Conservation (phyloP, 2,797 vertebrate genomes). For the Xerus rutilus region DNA sequence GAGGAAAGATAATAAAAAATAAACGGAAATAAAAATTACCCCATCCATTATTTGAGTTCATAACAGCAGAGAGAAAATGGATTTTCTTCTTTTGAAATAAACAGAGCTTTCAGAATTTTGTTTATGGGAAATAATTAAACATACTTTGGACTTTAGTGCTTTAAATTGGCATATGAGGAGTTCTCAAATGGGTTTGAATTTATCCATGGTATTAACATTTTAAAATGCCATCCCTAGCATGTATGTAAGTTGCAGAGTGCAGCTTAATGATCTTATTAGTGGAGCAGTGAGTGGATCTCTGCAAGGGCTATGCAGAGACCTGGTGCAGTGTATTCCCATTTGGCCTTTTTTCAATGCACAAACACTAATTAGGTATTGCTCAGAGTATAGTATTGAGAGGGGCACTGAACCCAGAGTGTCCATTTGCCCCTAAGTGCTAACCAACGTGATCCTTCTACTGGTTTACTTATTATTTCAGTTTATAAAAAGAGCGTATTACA, state of each 20-base stretch:
- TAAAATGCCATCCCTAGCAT: conserved; percentile 51
- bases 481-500: conserved; percentile 48
- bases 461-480: conserved; percentile 59
- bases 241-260: neutral
- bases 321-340: neutral
- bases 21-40: conserved; percentile 28
- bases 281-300: conserved; percentile 1
- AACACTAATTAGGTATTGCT: conserved; percentile 48
- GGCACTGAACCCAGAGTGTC: conserved; percentile 6
- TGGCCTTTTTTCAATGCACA: conserved; percentile 46
- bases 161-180: conserved; percentile 35
- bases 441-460: conserved; percentile 52
- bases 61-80: conserved; percentile 60
- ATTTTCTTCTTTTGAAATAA: conserved; percentile 68
- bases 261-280: conserved; percentile 58
- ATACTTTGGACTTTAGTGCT: conserved; percentile 51
- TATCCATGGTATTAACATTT: conserved; percentile 58
- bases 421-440: conserved; percentile 60
- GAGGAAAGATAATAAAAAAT: conserved; percentile 42
- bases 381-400: neutral
- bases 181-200: conserved; percentile 66
- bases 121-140: conserved; percentile 67
- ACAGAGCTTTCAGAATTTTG: conserved; percentile 50
- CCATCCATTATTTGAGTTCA: conserved; percentile 44
- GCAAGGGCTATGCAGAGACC: neutral